Evolutionary conservation across 2,113 vertebrate species (phyloP).

Genomic region (Leptocoma aspasia): DNA sequence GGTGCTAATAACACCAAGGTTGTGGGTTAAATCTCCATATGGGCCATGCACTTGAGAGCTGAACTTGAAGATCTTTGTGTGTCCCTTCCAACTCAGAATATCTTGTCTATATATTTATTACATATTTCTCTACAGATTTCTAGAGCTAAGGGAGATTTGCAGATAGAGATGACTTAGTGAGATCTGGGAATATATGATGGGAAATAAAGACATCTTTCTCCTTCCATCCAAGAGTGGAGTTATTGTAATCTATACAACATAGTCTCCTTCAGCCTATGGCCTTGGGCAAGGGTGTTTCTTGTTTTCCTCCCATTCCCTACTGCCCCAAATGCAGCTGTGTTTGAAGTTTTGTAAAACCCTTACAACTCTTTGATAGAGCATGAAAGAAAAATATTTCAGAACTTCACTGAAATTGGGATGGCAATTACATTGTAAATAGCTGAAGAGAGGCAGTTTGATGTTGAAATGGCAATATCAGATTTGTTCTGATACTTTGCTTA

Average conservation of each 20-base stretch:
- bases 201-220: neutral
- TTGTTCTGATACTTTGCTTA: constrained; percentile 40
- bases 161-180: neutral
- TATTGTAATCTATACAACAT: neutral
- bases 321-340: neutral
- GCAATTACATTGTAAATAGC: constrained; percentile 44
- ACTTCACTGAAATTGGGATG: constrained; percentile 14
- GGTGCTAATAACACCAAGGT: neutral
- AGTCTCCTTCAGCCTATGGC: neutral
- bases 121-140: neutral
- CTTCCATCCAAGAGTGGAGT: neutral
- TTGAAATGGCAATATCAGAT: constrained; percentile 28
- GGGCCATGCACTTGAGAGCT: neutral
- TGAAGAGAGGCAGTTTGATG: constrained; percentile 20
- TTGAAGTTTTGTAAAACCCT: constrained; percentile 13
- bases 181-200: neutral
- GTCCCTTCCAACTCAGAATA: neutral
- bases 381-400: constrained; percentile 30
- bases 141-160: neutral
- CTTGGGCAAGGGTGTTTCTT: neutral
- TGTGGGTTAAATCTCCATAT: neutral
- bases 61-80: too few relatives aligned
- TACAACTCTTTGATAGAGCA: constrained; percentile 22
- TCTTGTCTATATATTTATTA: neutral
- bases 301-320: neutral